phyloP scores from a whole-genome alignment of 2,797 vertebrate genomes.

The Neopelma chrysocephalum region DNA sequence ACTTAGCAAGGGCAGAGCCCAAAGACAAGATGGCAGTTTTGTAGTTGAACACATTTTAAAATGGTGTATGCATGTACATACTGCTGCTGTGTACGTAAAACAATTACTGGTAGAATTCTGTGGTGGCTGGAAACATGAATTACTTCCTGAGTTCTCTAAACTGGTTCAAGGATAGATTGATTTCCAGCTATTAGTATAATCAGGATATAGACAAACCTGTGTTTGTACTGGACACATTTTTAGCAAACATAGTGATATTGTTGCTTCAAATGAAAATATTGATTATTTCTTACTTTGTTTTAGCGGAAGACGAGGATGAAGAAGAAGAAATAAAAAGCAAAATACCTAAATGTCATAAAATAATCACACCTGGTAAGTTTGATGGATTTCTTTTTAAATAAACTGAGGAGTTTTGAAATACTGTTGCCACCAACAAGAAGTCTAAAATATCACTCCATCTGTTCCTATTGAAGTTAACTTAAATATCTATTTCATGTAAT shows the following conservation, averaged over 20 bases:
- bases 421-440: not conserved
- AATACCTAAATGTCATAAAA: constrained; percentile 67
- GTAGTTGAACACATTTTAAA: not conserved
- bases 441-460: constrained; percentile 31
- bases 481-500: not conserved
- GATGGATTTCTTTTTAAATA: not conserved
- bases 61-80: not conserved
- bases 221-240: not conserved
- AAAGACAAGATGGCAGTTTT: not conserved
- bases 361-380: constrained; percentile 84
- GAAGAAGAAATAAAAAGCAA: constrained; percentile 72
- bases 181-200: not conserved
- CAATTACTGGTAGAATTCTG: not conserved
- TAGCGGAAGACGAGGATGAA: constrained; percentile 80
- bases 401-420: not conserved
- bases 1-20: not conserved
- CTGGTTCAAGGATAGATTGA: not conserved
- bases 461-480: not conserved
- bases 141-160: not conserved
- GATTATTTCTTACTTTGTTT: not conserved
- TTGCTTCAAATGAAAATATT: not conserved
- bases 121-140: not conserved
- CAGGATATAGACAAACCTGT: not conserved
- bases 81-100: not conserved
- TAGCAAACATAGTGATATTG: not conserved